Conservation (phyloP, 2,888 invertebrate genomes). For the Exocentrus adspersus region DNA sequence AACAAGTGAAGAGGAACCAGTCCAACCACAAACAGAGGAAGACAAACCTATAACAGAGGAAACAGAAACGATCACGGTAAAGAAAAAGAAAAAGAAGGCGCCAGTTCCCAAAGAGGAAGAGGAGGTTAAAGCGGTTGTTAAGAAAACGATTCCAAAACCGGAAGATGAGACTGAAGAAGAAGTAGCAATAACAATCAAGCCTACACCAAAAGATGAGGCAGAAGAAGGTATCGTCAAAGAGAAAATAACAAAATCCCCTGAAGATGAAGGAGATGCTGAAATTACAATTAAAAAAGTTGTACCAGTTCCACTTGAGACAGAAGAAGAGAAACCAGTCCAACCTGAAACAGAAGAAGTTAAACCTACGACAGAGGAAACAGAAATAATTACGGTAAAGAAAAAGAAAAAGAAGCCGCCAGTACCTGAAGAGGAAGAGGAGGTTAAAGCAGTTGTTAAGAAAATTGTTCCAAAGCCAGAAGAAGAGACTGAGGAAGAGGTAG, state of each 20-base stretch:
- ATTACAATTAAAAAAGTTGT: slow-evolving; percentile 47
- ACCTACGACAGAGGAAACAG: slow-evolving; percentile 46
- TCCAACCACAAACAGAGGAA: slow-evolving; percentile 54
- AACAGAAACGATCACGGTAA: slow-evolving; percentile 48
- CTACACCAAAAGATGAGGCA: slow-evolving; percentile 31
- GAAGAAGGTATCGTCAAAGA: slow-evolving; percentile 42
- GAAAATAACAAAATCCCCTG: slow-evolving; percentile 45
- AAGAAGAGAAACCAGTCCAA: slow-evolving; percentile 67
- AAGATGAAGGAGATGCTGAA: slow-evolving; percentile 51
- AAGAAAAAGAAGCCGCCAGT: slow-evolving; percentile 49
- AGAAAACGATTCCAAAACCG: slow-evolving; percentile 44
- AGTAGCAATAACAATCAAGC: slow-evolving; percentile 45
- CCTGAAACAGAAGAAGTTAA: slow-evolving; percentile 45
- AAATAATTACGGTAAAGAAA: slow-evolving; percentile 47
- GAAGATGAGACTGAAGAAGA: slow-evolving; percentile 63
- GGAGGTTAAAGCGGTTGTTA: slow-evolving; percentile 48
- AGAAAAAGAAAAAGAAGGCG: slow-evolving; percentile 49
- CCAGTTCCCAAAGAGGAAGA: slow-evolving; percentile 38
- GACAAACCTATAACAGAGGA: slow-evolving; percentile 47
- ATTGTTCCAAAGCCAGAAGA: too few species aligned
- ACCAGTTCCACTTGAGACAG: slow-evolving; percentile 45
- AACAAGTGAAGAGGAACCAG: slow-evolving; percentile 66
- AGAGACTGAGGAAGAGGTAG: slow-evolving; percentile 53
- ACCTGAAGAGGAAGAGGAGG: slow-evolving; percentile 41
- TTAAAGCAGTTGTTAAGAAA: slow-evolving; percentile 47